Percentiles rank a stretch among this genome's conserved stretches.
Evolutionary conservation across 2,888 invertebrate species (phyloP).

Genomic region (Trichacis sp.): DNA sequence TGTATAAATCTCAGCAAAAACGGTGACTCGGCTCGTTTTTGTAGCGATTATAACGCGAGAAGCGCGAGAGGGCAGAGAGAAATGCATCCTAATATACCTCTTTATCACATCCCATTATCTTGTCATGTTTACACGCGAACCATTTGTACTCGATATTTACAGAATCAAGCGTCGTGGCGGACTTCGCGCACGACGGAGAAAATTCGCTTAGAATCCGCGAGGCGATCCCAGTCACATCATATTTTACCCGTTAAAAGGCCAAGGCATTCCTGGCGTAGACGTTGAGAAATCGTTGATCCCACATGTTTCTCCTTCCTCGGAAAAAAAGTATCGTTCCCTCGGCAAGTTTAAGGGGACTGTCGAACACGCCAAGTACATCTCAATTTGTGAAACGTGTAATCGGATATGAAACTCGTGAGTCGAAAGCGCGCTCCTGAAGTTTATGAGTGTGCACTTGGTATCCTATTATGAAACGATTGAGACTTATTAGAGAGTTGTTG

Average conservation of each 20-base stretch:
- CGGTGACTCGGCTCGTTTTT: neutral
- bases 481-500: neutral
- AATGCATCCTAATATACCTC: conserved; percentile 4
- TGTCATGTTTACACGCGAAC: conserved; percentile 10
- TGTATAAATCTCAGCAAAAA: too few relatives aligned
- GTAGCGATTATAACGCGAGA: neutral
- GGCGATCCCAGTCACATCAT: conserved; percentile 5
- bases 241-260: conserved; percentile 7
- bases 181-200: neutral
- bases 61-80: neutral
- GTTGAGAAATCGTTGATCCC: conserved; percentile 8
- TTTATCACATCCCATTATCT: conserved; percentile 8
- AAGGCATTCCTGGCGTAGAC: neutral
- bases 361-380: neutral
- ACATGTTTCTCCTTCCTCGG: neutral
- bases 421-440: neutral
- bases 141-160: conserved; percentile 9
- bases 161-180: conserved; percentile 9
- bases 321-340: neutral
- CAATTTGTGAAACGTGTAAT: neutral
- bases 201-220: neutral
- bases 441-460: neutral
- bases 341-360: neutral
- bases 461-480: neutral
- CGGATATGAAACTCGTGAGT: too few relatives aligned